These are phyloP conservation scores for Nemoura dubitans DNA, from an alignment of 2,888 invertebrate genomes.

Conservation along the genomic window DNA sequence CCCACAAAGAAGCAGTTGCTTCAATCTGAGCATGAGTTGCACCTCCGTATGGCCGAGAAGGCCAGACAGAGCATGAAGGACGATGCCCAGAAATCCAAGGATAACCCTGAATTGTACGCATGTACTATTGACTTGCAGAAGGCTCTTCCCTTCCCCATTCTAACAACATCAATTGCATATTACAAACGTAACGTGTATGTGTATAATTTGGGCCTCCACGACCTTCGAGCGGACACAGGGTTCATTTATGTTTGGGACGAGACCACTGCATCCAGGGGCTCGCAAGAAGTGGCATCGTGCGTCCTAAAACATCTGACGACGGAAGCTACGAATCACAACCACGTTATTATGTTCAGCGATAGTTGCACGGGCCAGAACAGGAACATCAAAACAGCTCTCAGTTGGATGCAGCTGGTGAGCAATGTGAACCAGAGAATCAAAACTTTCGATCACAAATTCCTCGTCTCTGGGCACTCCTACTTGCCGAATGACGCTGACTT, in stretches of 20 bases:
- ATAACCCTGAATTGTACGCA: conserved; percentile 47
- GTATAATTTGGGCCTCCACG: conserved; percentile 54
- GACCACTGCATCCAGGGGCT: conserved; percentile 54
- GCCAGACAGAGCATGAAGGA: conserved; percentile 53
- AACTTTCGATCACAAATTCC: conserved; percentile 50
- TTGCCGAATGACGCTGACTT: conserved; percentile 52
- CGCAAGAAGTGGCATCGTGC: conserved; percentile 55
- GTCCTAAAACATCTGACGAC: conserved; percentile 51
- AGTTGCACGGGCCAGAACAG: conserved; percentile 55
- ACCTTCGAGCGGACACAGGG: conserved; percentile 53
- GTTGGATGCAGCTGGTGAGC: conserved; percentile 49
- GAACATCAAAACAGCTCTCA: conserved; percentile 54
- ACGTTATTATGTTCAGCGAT: conserved; percentile 55
- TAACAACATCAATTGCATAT: conserved; percentile 54
- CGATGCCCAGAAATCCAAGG: conserved; percentile 47
- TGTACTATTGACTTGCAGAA: conserved; percentile 53
- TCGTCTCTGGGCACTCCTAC: conserved; percentile 52
- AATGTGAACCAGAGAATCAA: conserved; percentile 25
- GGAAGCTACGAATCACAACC: conserved; percentile 43
- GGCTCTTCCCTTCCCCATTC: conserved; percentile 53
- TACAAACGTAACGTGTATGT: conserved; percentile 55
- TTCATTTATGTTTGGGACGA: conserved; percentile 56
- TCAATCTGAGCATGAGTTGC: conserved; percentile 52
- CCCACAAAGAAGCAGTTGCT: conserved; percentile 53
- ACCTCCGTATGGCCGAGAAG: conserved; percentile 54